Percentiles rank a stretch among this genome's conserved stretches.
These are phyloP conservation scores for Xiphophorus maculatus DNA, from an alignment of 2,113 vertebrate species.

Conservation along the genomic window DNA sequence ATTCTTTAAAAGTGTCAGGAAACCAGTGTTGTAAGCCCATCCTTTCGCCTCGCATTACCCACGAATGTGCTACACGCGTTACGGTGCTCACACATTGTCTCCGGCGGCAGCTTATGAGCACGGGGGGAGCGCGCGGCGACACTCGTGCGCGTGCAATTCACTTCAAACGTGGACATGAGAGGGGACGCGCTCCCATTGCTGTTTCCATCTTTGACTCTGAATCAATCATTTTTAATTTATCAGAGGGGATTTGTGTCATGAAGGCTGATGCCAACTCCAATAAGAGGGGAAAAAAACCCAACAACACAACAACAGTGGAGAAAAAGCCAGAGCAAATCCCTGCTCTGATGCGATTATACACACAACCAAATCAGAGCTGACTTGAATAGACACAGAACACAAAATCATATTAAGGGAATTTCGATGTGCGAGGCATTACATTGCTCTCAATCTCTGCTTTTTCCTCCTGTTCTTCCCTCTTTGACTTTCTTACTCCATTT, in stretches of 20 bases:
- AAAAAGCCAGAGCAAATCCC: conserved; percentile 81
- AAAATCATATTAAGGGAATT: conserved; percentile 86
- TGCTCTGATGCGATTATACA: conserved; percentile 85
- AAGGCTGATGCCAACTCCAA: conserved; percentile 81
- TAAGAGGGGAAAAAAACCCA: conserved; percentile 65
- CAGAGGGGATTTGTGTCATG: conserved; percentile 83
- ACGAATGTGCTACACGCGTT: conserved; percentile 25
- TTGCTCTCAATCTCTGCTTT: conserved; percentile 70
- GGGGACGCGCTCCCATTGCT: conserved; percentile 48
- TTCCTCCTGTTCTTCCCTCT: conserved; percentile 48
- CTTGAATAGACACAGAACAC: conserved; percentile 87
- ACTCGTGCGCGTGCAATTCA: conserved; percentile 33
- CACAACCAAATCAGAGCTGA: conserved; percentile 83
- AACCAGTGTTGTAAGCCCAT: conserved; percentile 60
- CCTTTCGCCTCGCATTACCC: conserved; percentile 44
- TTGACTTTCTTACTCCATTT: conserved; percentile 62
- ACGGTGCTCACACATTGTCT: conserved; percentile 34
- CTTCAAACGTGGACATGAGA: conserved; percentile 25
- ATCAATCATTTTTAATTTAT: conserved; percentile 87
- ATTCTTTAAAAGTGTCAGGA: conserved; percentile 71
- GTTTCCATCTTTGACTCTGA: conserved; percentile 82
- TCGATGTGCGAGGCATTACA: conserved; percentile 83
- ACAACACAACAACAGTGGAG: conserved; percentile 64
- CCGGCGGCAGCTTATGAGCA: conserved; percentile 24
- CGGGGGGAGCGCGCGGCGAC: conserved; percentile 22